phyloP scores from a whole-genome alignment of 2,113 vertebrate species.

The Ptychochromis oligacanthus region DNA sequence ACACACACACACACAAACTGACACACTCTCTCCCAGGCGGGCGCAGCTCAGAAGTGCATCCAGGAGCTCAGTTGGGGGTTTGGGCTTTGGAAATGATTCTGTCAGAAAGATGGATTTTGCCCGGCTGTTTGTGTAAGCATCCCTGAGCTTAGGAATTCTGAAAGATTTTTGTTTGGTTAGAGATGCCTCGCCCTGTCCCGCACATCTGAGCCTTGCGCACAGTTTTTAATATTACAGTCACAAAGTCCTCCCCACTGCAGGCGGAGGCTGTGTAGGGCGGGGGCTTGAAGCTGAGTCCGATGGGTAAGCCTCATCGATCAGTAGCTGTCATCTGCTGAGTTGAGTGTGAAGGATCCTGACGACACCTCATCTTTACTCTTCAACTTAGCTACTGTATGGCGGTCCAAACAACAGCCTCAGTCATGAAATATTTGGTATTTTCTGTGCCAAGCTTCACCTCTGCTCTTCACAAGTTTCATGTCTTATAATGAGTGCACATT shows the following conservation, averaged over 20 bases:
- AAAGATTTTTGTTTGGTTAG: conserved; percentile 31
- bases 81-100: conserved; percentile 55
- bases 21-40: conserved; percentile 7
- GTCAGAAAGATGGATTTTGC: conserved; percentile 67
- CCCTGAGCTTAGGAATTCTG: conserved; percentile 20
- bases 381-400: no score
- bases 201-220: conserved; percentile 3
- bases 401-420: neutral
- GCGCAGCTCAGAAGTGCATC: conserved; percentile 44
- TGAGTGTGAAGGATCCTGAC: neutral
- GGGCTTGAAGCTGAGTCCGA: neutral
- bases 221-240: conserved; percentile 7
- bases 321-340: conserved; percentile 20
- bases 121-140: conserved; percentile 36
- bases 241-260: neutral
- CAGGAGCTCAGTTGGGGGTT: conserved; percentile 44
- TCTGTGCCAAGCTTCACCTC: neutral
- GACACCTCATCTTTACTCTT: neutral
- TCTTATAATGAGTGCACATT: neutral
- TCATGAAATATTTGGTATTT: conserved; percentile 4
- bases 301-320: conserved; percentile 24
- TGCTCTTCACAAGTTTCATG: neutral
- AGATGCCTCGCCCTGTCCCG: neutral
- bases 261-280: neutral
- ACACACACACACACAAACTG: neutral